A percentile compares a stretch with the other conserved stretches of the same genome.
Conservation (phyloP, 1,140 invertebrate species). For the Aleiodes sp. region DNA sequence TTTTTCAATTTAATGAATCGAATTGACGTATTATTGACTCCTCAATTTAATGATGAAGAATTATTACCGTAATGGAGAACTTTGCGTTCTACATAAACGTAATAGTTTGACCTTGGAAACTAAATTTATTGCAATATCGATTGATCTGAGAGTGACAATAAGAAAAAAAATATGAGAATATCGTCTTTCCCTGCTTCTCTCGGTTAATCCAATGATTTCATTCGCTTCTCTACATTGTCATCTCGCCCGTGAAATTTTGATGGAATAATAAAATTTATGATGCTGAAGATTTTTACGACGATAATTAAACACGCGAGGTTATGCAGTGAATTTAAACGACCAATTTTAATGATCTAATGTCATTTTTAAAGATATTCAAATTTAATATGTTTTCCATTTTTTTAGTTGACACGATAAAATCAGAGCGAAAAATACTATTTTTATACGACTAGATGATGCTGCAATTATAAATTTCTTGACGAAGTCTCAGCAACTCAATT, state of each 20-base stretch:
- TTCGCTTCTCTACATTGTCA: not conserved
- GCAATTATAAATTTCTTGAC: no score
- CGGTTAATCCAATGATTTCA: not conserved
- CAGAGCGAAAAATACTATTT: no score
- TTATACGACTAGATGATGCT: no score
- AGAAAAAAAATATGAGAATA: not conserved
- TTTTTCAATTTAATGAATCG: not conserved
- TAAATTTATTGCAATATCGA: not conserved
- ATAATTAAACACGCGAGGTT: not conserved
- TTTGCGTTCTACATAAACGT: not conserved
- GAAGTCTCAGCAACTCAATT: no score
- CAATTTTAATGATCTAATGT: no score
- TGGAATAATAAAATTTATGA: not conserved
- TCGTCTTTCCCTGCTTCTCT: not conserved
- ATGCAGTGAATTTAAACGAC: not conserved
- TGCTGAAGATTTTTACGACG: not conserved
- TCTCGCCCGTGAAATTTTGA: not conserved
- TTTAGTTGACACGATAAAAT: no score
- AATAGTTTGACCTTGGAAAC: not conserved
- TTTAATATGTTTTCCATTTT: no score
- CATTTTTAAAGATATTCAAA: no score
- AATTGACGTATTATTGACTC: no score
- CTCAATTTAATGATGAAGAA: not conserved
- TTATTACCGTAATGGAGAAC: not conserved
- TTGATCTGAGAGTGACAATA: not conserved